Conservation (phyloP, 2,113 vertebrate species). For the Carassius carassius region DNA sequence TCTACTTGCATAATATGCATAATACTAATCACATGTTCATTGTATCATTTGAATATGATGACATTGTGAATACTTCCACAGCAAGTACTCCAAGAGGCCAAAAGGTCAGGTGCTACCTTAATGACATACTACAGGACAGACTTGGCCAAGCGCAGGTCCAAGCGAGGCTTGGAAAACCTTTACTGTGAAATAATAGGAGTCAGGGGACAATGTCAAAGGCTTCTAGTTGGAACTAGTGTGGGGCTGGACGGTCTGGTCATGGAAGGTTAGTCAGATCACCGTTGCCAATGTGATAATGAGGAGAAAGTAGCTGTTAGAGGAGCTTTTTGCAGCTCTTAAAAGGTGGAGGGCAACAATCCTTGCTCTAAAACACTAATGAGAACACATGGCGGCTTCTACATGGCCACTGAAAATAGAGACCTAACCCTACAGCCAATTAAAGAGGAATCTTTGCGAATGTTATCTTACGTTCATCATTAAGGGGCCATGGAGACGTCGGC, state of each 20-base stretch:
- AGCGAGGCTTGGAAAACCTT: constrained; percentile 20
- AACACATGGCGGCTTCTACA: constrained; percentile 32
- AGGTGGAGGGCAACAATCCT: constrained; percentile 44
- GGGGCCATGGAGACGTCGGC: constrained; percentile 15
- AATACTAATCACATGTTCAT: not conserved
- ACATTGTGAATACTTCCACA: not conserved
- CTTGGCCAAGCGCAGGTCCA: not conserved
- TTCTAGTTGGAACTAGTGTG: constrained; percentile 27
- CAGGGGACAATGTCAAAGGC: constrained; percentile 29
- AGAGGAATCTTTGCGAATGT: constrained; percentile 37
- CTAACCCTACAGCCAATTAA: constrained; percentile 43
- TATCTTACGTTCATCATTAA: constrained; percentile 35
- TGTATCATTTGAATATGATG: not conserved
- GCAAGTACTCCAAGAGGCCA: not conserved
- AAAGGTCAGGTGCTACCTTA: constrained; percentile 29
- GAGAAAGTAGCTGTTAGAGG: constrained; percentile 52
- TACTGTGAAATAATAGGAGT: constrained; percentile 42
- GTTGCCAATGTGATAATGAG: constrained; percentile 56
- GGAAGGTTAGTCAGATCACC: constrained; percentile 48
- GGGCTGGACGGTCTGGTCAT: constrained; percentile 9
- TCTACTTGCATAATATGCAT: not conserved
- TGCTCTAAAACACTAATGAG: constrained; percentile 54
- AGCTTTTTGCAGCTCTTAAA: constrained; percentile 45
- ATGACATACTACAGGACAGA: constrained; percentile 36
- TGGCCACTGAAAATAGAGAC: not conserved